Percentiles rank a stretch among this genome's conserved stretches.
phyloP scores from a whole-genome alignment of 2,113 vertebrate genomes.

The Chamaetylas fuelleborni region DNA sequence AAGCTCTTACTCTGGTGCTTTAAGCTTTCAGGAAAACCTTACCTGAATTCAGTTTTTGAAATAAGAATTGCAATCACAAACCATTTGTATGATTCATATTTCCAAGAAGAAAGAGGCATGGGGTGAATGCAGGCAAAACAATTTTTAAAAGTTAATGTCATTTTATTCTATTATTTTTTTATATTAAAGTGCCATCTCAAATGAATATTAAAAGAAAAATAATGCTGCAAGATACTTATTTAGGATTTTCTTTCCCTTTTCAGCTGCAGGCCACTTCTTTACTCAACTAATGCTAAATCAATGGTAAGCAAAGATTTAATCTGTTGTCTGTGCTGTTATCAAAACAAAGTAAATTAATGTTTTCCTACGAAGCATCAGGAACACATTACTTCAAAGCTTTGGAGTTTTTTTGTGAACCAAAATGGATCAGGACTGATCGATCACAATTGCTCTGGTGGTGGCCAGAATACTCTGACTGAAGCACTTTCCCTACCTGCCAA shows the following conservation, averaged over 20 bases:
- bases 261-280: neutral
- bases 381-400: neutral
- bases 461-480: neutral
- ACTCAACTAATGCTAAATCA: neutral
- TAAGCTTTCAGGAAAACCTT: neutral
- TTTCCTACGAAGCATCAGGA: neutral
- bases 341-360: neutral
- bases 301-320: neutral
- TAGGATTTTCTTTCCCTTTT: neutral
- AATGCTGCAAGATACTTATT: neutral
- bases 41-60: neutral
- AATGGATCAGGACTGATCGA: neutral
- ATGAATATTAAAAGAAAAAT: neutral
- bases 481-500: neutral
- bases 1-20: neutral
- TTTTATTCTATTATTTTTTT: neutral
- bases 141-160: neutral
- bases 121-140: neutral
- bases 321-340: neutral
- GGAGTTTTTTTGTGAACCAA: neutral
- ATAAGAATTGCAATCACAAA: neutral
- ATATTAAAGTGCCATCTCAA: neutral
- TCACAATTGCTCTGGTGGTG: neutral
- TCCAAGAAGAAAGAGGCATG: neutral
- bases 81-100: neutral